Base-by-base conservation (phyloP, 2,888 invertebrate species). In the Euzetes globulus region DNA sequence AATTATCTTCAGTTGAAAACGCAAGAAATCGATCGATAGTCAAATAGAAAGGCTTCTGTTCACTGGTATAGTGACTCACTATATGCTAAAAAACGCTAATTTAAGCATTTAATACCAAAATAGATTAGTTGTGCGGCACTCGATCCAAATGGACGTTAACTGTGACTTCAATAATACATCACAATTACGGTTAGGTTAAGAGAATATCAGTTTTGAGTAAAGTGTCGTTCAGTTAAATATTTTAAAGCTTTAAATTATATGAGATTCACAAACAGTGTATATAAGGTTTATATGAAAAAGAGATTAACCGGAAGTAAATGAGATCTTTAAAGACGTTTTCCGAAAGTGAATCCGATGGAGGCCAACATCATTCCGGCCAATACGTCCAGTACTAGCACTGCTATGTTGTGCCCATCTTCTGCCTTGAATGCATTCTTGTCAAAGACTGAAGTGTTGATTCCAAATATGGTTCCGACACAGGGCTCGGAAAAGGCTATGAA, bases 401-500 rank as follows among this genome's bases (percentile, higher is more conserved):
- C 74, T n/a, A 74, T 74, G 27, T 74, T 74, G 22, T 74, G 52
- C 17, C 60, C 71, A 55, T 71, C 74, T 25, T 74, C 71, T 33
- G 74, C 74, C n/a, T 71, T 71, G 47, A 74, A 58, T 45, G 74
- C 71, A 58, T 71, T 74, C 19, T 71, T 74, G 9, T 55, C 50
- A 15, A 71, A 74, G 7, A 71, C 15, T 7, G 74, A 33, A 17
- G 33, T n/a, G 27, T 74, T 71, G 55, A 74, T 47, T 7, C 74
- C 71, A 1, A 74, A 22, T n/a, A 71, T 19, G 19, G 52, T 22
- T n/a, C 27, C 52, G n/a, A 22, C 22, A 71, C 74, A 74, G 27
- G 74, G 74, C 45, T 74, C 71, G n/a, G 71, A 55, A 37, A 74
- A 74, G n/a, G 74, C 74, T 22, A 74, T 74, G 33, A 55, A 74